Base-by-base conservation (phyloP, 1,140 invertebrate genomes). In the Drosophila pachea region DNA sequence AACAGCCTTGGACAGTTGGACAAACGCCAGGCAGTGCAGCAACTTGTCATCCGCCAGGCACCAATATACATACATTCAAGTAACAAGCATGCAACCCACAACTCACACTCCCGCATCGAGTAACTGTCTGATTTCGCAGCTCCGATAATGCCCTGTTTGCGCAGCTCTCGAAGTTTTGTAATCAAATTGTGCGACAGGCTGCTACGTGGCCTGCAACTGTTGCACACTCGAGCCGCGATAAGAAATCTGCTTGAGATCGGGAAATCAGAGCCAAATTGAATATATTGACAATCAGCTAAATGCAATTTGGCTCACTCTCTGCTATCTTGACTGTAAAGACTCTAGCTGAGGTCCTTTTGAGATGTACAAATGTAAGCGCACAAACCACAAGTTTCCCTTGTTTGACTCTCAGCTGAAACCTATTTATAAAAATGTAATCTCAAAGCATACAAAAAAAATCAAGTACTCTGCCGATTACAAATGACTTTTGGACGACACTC, bases 121-220 rank as follows among this genome's bases (percentile, higher is more conserved):
- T 68, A 78, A 49, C 74, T 83, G 67, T 82, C 74, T 47, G 78
- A 83, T 82, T 74, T 68, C 61, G 63, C 49, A 78, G 72, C 49
- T 47, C 71, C 71, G 76, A 78, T 74, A 78, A 67, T 38, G 16
- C 48, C 47, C 45, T 81, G 59, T 77, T 82, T 65, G 49, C 72
- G 49, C 35, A 71, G 55, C 58, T 47, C 54, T 70, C 42, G 32
- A 38, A 40, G 22, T 47, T 35, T 47, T 16, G 35, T 22, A 58
- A 31, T 40, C 36, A 38, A 36, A 53, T 32, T 64, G 43, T 56
- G 33, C 38, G 52, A 36, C 4, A 14, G 56, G 11, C 22, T 38
- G 29, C 32, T 42, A 56, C 45, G 49, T 5, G 12, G 12, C 40
- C 29, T 56, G 54, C 40, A 56, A 32, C 7, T 33, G 42, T 22